phyloP scores from a whole-genome alignment of 1,140 invertebrate genomes.

The Sinonovacula constricta region DNA sequence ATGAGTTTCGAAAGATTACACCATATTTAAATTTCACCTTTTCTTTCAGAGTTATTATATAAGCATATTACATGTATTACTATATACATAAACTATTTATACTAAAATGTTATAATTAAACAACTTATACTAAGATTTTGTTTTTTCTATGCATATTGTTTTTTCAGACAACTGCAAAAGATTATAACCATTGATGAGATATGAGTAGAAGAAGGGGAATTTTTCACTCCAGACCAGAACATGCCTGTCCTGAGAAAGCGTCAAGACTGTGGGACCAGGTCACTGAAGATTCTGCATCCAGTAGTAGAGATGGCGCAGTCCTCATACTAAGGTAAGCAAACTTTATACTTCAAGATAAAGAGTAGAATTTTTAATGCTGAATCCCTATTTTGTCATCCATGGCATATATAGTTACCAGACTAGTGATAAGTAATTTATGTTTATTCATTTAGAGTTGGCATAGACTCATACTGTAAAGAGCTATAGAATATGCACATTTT shows the following conservation, averaged over 20 bases:
- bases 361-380: not conserved
- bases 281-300: not conserved
- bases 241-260: not conserved
- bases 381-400: not conserved
- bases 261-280: not conserved
- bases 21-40: no score
- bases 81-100: no score
- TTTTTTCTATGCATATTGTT: no score
- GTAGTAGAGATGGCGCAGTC: not conserved
- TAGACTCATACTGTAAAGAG: not conserved
- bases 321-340: not conserved
- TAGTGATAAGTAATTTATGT: no score
- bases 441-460: not conserved
- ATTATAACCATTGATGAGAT: no score
- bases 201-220: not conserved
- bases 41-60: no score
- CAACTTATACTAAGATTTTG: no score
- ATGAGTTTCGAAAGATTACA: no score
- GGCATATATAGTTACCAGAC: not conserved
- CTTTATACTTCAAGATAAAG: not conserved
- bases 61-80: no score
- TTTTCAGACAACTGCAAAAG: no score
- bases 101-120: no score
- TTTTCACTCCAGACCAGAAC: not conserved
- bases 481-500: no score